phyloP scores from a whole-genome alignment of 2,888 invertebrate species.

The Troides aeacus region DNA sequence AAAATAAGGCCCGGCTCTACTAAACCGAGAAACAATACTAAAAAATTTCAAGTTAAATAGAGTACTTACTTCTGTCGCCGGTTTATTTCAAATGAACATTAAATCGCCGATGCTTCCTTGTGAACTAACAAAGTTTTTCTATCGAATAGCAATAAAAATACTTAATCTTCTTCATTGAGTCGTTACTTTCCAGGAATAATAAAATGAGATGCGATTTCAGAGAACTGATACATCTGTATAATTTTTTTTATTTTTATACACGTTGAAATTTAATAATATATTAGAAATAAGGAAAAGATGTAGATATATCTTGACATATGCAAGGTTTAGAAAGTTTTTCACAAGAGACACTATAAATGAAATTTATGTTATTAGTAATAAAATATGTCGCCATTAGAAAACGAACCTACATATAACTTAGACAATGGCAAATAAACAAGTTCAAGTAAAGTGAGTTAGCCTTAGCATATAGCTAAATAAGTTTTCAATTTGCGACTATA shows the following conservation, averaged over 20 bases:
- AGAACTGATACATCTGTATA: constrained; percentile 17
- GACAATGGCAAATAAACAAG: not conserved
- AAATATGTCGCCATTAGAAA: not conserved
- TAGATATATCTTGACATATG: not conserved
- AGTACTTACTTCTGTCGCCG: too few relatives aligned
- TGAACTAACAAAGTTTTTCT: constrained; percentile 11
- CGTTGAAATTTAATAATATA: not conserved
- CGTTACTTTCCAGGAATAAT: constrained; percentile 28
- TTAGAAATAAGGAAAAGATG: constrained; percentile 3
- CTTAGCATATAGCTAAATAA: not conserved
- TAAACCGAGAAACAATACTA: too few relatives aligned
- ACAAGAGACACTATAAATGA: not conserved
- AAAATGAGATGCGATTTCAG: constrained; percentile 22
- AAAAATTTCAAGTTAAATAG: too few relatives aligned
- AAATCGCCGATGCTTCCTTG: constrained; percentile 16
- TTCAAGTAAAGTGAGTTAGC: not conserved
- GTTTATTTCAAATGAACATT: constrained; percentile 8
- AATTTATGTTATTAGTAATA: too few relatives aligned
- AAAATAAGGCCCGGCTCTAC: too few relatives aligned
- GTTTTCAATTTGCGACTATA: constrained; percentile 39
- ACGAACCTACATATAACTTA: too few relatives aligned
- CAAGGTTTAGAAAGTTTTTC: not conserved
- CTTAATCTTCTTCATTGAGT: constrained; percentile 21
- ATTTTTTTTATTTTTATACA: constrained; percentile 15
- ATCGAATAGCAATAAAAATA: constrained; percentile 25